Evolutionary conservation across 2,113 vertebrate genomes (phyloP).

Genomic region (Rhinolophus sinicus): DNA sequence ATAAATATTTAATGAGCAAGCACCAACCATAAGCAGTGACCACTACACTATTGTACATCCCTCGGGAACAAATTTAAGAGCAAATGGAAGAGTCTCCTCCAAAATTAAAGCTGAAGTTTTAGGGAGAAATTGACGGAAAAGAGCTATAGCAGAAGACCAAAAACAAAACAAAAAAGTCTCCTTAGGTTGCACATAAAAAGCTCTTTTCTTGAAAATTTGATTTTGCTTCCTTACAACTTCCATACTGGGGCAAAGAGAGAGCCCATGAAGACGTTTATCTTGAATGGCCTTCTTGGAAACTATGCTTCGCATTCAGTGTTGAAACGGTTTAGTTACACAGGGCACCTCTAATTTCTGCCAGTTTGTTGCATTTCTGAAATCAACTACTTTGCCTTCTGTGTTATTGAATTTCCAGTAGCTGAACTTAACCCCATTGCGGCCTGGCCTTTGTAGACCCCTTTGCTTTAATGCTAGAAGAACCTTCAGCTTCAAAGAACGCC

Average conservation of each 20-base stretch:
- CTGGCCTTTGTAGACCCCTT: slow-evolving; percentile 61
- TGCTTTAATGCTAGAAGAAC: slow-evolving; percentile 57
- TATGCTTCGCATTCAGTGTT: not conserved
- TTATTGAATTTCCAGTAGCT: not conserved
- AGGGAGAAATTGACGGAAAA: not conserved
- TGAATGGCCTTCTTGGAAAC: slow-evolving; percentile 43
- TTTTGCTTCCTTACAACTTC: not conserved
- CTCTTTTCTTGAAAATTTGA: not conserved
- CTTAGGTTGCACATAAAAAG: not conserved
- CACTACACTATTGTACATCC: not conserved
- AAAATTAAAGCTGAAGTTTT: not conserved
- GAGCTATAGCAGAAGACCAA: not conserved
- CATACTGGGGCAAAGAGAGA: not conserved
- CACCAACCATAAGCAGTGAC: not conserved
- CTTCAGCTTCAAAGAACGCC: slow-evolving; percentile 45
- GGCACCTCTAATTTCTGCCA: not conserved
- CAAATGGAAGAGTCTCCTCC: not conserved
- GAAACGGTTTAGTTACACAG: not conserved
- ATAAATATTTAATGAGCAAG: not conserved
- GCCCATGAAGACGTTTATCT: not conserved
- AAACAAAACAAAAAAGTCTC: not conserved
- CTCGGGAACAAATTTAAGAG: not conserved
- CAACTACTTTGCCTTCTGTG: slow-evolving; percentile 43
- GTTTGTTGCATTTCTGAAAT: slow-evolving; percentile 15
- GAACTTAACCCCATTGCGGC: slow-evolving; percentile 36